phyloP scores from a whole-genome alignment of 2,888 invertebrate species.

The Embidobia sp. region DNA sequence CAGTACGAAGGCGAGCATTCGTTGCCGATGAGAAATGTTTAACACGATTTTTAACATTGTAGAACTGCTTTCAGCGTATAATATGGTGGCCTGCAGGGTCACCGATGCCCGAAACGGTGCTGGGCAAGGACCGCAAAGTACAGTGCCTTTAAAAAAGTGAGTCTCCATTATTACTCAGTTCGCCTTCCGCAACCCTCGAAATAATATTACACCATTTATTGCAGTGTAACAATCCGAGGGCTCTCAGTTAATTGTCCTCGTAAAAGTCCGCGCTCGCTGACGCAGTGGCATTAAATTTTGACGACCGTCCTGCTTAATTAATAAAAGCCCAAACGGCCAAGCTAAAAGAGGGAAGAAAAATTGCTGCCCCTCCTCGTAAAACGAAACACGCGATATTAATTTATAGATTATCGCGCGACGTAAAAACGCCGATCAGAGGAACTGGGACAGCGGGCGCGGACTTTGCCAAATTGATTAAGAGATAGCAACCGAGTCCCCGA shows the following conservation, averaged over 20 bases:
- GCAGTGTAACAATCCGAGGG: slow-evolving; percentile 52
- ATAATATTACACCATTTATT: slow-evolving; percentile 50
- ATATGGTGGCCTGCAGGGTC: slow-evolving; percentile 98
- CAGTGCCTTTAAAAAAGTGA: slow-evolving; percentile 99
- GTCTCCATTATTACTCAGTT: slow-evolving; percentile 80
- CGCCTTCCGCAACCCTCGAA: slow-evolving; percentile 20
- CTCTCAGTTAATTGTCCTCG: slow-evolving; percentile 31
- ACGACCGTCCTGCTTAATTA: too few species aligned
- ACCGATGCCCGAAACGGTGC: slow-evolving; percentile 95
- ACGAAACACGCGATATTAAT: too few species aligned
- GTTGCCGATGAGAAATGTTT: slow-evolving; percentile 68
- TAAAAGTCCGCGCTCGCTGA: slow-evolving; percentile 45
- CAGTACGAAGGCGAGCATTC: slow-evolving; percentile 72
- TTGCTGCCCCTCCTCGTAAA: too few species aligned
- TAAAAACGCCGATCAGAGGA: neutral
- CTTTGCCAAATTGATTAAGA: slow-evolving; percentile 33
- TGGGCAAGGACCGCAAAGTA: slow-evolving; percentile 88
- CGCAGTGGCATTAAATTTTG: slow-evolving; percentile 13
- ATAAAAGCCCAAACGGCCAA: too few species aligned
- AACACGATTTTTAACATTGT: slow-evolving; percentile 79
- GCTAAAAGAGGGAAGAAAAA: too few species aligned
- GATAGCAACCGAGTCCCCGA: slow-evolving; percentile 72
- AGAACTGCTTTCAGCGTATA: slow-evolving; percentile 93
- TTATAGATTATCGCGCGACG: neutral
- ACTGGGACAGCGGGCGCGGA: slow-evolving; percentile 13